Conservation (phyloP, 2,797 vertebrate genomes). For the Thaleichthys pacificus region DNA sequence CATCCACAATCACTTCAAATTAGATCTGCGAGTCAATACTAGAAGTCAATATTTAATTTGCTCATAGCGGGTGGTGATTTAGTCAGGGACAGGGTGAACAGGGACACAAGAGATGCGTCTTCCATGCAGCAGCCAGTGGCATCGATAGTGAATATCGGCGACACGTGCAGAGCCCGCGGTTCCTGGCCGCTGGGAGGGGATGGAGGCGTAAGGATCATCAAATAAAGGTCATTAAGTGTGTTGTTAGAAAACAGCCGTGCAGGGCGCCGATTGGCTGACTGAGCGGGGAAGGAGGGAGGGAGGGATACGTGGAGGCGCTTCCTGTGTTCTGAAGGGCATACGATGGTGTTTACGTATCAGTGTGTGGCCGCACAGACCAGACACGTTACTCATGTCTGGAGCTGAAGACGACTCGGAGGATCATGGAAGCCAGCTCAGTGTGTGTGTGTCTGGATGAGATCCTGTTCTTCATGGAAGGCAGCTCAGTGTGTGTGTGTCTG, state of each 20-base stretch:
- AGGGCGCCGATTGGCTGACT: slow-evolving; percentile 9
- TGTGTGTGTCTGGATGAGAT: neutral
- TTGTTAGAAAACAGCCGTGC: slow-evolving; percentile 37
- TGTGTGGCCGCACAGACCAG: neutral
- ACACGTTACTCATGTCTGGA: neutral
- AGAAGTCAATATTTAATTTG: slow-evolving; percentile 85
- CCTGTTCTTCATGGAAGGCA: neutral
- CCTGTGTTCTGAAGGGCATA: neutral
- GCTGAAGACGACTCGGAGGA: neutral
- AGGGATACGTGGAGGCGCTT: slow-evolving; percentile 7
- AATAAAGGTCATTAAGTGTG: slow-evolving; percentile 33
- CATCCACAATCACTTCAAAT: slow-evolving; percentile 18
- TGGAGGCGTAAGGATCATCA: neutral
- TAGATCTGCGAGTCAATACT: slow-evolving; percentile 80
- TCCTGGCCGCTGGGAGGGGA: neutral
- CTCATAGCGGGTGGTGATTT: slow-evolving; percentile 75
- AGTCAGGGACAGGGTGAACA: slow-evolving; percentile 38
- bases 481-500: neutral
- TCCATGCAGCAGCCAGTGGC: neutral
- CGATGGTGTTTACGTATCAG: neutral
- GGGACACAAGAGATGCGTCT: slow-evolving; percentile 10
- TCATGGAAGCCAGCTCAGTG: neutral
- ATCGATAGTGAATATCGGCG: neutral
- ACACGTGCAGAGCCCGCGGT: neutral
- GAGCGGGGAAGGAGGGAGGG: neutral